phyloP scores from a whole-genome alignment of 2,113 vertebrate species.

The Gallinago paraguaiae region DNA sequence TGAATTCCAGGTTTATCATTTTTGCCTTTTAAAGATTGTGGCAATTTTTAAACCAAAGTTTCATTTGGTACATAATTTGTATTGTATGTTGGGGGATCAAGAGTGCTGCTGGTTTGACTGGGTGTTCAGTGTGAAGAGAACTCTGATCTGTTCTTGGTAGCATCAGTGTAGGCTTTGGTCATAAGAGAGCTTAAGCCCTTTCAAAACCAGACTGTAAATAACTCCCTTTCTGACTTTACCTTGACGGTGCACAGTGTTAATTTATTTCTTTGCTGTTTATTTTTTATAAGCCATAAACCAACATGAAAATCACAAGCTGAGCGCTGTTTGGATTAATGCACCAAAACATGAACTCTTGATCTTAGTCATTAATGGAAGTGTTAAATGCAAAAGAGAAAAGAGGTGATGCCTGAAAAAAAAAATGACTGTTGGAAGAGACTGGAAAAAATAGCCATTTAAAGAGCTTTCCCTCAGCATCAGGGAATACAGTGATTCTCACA shows the following conservation, averaged over 20 bases:
- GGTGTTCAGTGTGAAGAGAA: not conserved
- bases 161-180: not conserved
- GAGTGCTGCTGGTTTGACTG: not conserved
- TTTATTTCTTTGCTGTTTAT: not conserved
- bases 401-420: not conserved
- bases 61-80: not conserved
- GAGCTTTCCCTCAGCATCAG: conserved; percentile 3
- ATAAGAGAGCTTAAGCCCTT: not conserved
- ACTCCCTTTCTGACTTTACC: not conserved
- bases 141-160: not conserved
- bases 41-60: not conserved
- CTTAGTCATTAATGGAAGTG: not conserved
- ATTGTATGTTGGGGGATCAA: not conserved
- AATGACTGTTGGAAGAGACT: not conserved
- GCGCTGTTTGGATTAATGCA: not conserved
- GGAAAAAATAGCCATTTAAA: conserved; percentile 2
- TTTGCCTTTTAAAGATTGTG: not conserved
- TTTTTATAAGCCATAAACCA: not conserved
- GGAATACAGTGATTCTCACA: conserved; percentile 1
- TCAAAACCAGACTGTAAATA: not conserved
- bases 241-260: not conserved
- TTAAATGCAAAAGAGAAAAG: not conserved
- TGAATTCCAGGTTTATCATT: not conserved
- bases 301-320: not conserved
- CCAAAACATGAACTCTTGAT: not conserved